Conservation (phyloP, 2,888 invertebrate species). For the Phaonia tiefii region DNA sequence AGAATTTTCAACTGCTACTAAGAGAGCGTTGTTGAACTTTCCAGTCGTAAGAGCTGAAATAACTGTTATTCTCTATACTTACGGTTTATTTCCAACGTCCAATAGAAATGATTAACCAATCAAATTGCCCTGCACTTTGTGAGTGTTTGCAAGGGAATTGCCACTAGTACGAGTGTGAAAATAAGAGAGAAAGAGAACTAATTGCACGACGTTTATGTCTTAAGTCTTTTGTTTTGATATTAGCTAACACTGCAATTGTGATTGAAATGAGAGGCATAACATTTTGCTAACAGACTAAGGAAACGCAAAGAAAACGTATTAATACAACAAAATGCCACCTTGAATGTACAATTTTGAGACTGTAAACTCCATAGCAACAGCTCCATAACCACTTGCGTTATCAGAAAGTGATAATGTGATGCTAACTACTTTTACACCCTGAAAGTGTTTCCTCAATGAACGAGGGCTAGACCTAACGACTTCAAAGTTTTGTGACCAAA, state of each 20-base stretch:
- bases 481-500: no score
- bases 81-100: conserved; percentile 77
- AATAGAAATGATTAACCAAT: conserved; percentile 74
- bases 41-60: conserved; percentile 67
- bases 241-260: conserved; percentile 12
- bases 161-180: conserved; percentile 31
- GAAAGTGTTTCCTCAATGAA: no score
- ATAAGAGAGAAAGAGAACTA: not conserved
- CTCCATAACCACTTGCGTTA: no score
- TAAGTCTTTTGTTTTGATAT: conserved; percentile 54
- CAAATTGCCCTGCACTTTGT: conserved; percentile 70
- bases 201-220: conserved; percentile 44
- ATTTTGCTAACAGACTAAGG: no score
- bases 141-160: conserved; percentile 51
- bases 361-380: no score
- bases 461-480: no score
- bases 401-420: no score
- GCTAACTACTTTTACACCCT: no score
- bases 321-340: no score
- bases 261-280: no score
- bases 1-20: conserved; percentile 63
- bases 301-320: no score
- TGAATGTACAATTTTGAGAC: no score
- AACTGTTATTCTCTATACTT: conserved; percentile 69
- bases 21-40: conserved; percentile 71